phyloP scores from a whole-genome alignment of 1,140 invertebrate species.

The Phymastichus coffea region DNA sequence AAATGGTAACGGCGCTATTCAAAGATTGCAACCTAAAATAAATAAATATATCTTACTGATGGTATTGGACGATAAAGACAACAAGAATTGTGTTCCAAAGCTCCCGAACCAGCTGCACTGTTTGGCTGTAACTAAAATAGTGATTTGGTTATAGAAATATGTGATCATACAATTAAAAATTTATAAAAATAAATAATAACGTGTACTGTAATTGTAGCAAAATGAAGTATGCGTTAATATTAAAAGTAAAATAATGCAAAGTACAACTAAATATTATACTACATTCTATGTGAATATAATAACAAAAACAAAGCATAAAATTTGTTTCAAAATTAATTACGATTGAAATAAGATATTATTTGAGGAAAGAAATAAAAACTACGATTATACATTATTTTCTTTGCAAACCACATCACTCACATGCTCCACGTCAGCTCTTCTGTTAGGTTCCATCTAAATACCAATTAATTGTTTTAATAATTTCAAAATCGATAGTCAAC shows the following conservation, averaged over 20 bases:
- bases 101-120: constrained; percentile 91
- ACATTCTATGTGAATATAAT: constrained; percentile 2
- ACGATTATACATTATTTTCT: constrained; percentile 16
- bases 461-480: constrained; percentile 44
- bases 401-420: constrained; percentile 30
- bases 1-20: neutral
- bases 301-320: constrained; percentile 3
- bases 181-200: constrained; percentile 30
- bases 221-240: neutral
- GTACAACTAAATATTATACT: neutral
- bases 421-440: constrained; percentile 67
- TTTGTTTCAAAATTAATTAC: no score
- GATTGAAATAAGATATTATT: no score
- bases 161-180: neutral
- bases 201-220: constrained; percentile 24
- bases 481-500: no score
- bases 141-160: neutral
- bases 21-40: neutral
- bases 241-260: constrained; percentile 14
- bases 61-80: constrained; percentile 77
- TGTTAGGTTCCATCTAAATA: constrained; percentile 74
- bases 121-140: constrained; percentile 78
- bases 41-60: constrained; percentile 57
- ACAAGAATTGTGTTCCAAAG: constrained; percentile 93
- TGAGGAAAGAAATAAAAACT: constrained; percentile 26